Percentiles rank a stretch among this genome's conserved stretches.
Conservation (phyloP, 2,888 invertebrate genomes). For the Bellardia pandia region DNA sequence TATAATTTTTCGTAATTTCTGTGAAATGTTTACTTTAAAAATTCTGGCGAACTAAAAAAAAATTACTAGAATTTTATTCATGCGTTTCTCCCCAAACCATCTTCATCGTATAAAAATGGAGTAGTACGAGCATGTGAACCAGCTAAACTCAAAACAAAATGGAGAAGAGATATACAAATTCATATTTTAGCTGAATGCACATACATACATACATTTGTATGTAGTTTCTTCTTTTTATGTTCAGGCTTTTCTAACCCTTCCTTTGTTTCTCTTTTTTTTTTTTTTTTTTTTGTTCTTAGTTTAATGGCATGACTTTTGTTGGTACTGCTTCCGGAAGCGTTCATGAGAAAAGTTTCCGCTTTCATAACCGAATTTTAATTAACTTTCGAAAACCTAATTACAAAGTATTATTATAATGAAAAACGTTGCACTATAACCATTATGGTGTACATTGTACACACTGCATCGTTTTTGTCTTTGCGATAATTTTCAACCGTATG, state of each 20-base stretch:
- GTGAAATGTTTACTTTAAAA: conserved; percentile 83
- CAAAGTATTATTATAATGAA: conserved; percentile 84
- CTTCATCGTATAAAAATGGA: conserved; percentile 27
- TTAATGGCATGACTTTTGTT: conserved; percentile 65
- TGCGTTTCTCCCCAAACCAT: conserved; percentile 41
- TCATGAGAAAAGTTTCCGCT: conserved; percentile 83
- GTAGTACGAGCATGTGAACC: conserved; percentile 11
- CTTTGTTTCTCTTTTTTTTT: conserved; percentile 75
- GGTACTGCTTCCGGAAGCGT: conserved; percentile 78
- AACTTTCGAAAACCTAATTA: conserved; percentile 84
- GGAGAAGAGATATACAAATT: conserved; percentile 60
- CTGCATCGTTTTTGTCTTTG: conserved; percentile 28
- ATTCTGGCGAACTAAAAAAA: conserved; percentile 78
- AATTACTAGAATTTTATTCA: conserved; percentile 73
- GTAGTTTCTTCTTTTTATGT: conserved; percentile 19
- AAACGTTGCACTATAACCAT: conserved; percentile 73
- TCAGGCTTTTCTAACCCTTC: conserved; percentile 65
- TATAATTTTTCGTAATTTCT: conserved; percentile 81
- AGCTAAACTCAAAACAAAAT: conserved; percentile 61
- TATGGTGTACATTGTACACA: conserved; percentile 34
- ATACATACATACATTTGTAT: conserved; percentile 1
- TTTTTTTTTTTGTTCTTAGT: conserved; percentile 76
- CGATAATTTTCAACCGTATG: neutral
- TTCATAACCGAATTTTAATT: conserved; percentile 84
- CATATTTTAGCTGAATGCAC: conserved; percentile 53